Evolutionary conservation across 1,140 invertebrate genomes (phyloP).

Genomic region (Meloidogyne hapla): DNA sequence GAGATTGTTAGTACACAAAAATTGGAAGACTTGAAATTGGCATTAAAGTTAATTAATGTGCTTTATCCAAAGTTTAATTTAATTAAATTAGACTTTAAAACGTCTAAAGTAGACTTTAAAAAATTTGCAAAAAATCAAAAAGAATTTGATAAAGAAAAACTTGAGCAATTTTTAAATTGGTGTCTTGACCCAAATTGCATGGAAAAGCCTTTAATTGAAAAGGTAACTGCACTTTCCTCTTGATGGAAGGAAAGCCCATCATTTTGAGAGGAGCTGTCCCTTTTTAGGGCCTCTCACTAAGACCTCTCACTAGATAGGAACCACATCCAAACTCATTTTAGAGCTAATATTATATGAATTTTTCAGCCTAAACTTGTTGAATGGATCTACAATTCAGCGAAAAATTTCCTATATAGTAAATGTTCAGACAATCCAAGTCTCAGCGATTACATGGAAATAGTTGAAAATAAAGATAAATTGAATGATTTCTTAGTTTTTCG

Average conservation of each 20-base stretch:
- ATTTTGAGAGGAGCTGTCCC: no score
- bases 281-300: no score
- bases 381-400: no score
- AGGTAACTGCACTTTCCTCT: neutral
- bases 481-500: neutral
- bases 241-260: no score
- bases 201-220: neutral
- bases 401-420: no score
- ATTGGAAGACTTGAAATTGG: neutral
- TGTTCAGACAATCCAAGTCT: neutral
- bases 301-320: no score
- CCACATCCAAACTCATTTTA: no score
- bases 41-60: neutral
- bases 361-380: neutral
- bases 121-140: neutral
- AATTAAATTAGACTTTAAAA: neutral
- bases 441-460: neutral
- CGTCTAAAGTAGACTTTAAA: neutral
- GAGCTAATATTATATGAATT: neutral
- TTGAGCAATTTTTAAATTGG: neutral
- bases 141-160: neutral
- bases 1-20: conserved; percentile 1
- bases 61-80: neutral
- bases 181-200: neutral
- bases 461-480: neutral